A percentile compares a stretch with the other conserved stretches of the same genome.
These are phyloP conservation scores for Pantherophis guttatus DNA, from an alignment of 2,113 vertebrate species.

Conservation along the genomic window DNA sequence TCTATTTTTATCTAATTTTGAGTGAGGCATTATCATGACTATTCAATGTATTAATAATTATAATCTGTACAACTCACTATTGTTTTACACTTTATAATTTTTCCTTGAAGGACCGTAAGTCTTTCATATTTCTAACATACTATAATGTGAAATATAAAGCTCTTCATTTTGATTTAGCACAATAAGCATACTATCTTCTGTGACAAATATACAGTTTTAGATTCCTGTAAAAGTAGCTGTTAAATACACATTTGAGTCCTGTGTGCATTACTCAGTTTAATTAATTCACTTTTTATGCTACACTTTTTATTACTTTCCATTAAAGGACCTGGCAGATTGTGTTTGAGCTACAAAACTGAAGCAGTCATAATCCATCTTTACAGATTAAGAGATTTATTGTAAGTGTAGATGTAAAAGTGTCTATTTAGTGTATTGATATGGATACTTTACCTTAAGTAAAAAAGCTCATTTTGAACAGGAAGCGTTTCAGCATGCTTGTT, in stretches of 20 bases:
- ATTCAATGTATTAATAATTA: constrained; percentile 77
- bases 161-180: constrained; percentile 47
- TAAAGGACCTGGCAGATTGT: constrained; percentile 62
- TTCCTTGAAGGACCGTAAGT: constrained; percentile 70
- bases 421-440: constrained; percentile 15
- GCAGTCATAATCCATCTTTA: constrained; percentile 42
- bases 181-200: constrained; percentile 63
- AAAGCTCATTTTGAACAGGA: constrained; percentile 16
- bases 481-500: constrained; percentile 32
- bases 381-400: constrained; percentile 50
- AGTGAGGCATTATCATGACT: constrained; percentile 69
- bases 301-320: constrained; percentile 81
- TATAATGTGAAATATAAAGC: constrained; percentile 61
- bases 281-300: constrained; percentile 72
- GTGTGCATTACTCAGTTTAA: constrained; percentile 74
- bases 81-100: constrained; percentile 53
- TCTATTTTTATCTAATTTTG: constrained; percentile 68
- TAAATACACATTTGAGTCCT: constrained; percentile 63
- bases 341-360: constrained; percentile 47
- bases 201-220: constrained; percentile 72
- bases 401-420: constrained; percentile 35
- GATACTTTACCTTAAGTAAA: constrained; percentile 18
- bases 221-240: constrained; percentile 71
- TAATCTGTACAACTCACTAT: constrained; percentile 56
- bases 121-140: constrained; percentile 68